These are phyloP conservation scores for Ormyrus pomaceus DNA, from an alignment of 2,888 invertebrate genomes.

Conservation along the genomic window DNA sequence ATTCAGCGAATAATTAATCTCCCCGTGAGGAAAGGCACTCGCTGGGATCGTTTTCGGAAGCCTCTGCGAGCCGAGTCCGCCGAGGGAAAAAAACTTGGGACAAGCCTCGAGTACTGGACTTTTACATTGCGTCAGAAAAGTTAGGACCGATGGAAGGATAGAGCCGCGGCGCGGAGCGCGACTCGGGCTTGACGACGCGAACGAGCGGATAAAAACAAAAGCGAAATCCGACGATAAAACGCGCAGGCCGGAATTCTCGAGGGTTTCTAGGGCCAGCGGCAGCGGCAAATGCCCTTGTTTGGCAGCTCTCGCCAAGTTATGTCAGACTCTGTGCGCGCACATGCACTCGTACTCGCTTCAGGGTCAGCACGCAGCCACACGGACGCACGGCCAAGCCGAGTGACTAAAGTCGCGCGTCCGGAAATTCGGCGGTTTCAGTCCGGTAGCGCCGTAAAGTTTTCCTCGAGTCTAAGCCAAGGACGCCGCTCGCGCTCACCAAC, in stretches of 20 bases:
- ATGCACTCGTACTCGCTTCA: not conserved
- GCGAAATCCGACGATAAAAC: constrained; percentile 10
- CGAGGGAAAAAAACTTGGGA: not conserved
- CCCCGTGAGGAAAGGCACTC: too few relatives aligned
- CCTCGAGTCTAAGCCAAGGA: constrained; percentile 28
- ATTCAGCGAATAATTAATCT: too few relatives aligned
- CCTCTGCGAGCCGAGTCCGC: too few relatives aligned
- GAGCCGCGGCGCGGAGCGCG: not conserved
- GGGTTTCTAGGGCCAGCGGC: not conserved
- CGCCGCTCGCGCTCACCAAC: not conserved
- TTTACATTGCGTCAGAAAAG: too few relatives aligned
- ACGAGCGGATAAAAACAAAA: not conserved
- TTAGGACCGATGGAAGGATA: not conserved
- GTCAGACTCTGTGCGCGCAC: not conserved
- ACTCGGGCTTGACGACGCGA: too few relatives aligned
- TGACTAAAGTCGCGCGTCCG: not conserved
- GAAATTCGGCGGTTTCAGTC: constrained; percentile 14
- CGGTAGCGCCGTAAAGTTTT: constrained; percentile 25
- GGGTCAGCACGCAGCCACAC: too few relatives aligned
- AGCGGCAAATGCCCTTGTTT: constrained; percentile 36
- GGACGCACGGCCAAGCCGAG: not conserved
- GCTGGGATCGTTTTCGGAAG: too few relatives aligned
- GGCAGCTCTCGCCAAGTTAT: constrained; percentile 2
- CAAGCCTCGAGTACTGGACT: too few relatives aligned
- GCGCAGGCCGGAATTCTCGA: not conserved